These are phyloP conservation scores for Galeruca laticollis DNA, from an alignment of 2,888 invertebrate genomes.

Conservation along the genomic window DNA sequence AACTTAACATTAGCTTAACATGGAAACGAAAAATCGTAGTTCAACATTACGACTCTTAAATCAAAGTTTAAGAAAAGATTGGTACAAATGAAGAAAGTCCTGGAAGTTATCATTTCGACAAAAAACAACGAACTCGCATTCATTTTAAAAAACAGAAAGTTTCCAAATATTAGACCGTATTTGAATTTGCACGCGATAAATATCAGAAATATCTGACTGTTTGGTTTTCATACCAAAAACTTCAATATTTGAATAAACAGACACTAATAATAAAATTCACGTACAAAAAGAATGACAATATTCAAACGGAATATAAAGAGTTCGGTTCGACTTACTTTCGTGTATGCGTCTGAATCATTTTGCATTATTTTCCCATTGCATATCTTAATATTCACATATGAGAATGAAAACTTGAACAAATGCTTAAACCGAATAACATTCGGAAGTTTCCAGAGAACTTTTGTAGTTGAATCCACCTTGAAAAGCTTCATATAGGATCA, in stretches of 20 bases:
- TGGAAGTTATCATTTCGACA: no score
- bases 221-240: background rate
- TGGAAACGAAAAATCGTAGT: no score
- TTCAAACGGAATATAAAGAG: conserved; percentile 9
- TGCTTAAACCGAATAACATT: conserved; percentile 22
- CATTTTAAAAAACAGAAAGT: no score
- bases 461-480: conserved; percentile 7
- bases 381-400: conserved; percentile 32
- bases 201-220: background rate
- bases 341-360: conserved; percentile 26
- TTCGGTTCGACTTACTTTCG: conserved; percentile 1
- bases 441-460: conserved; percentile 17
- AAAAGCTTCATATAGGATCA: conserved; percentile 26
- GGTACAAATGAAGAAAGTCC: no score
- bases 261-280: conserved; percentile 22
- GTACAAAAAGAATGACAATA: conserved; percentile 28
- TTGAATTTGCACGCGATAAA: no score
- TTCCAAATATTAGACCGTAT: no score
- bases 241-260: conserved; percentile 25
- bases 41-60: no score
- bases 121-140: no score
- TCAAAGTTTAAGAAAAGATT: no score
- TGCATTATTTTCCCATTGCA: conserved; percentile 35
- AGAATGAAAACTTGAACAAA: conserved; percentile 16
- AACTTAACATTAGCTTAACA: no score